Evolutionary conservation across 92 coral and sea anemone genomes (phyloP).

Genomic region (Phenganax stokvisi): DNA sequence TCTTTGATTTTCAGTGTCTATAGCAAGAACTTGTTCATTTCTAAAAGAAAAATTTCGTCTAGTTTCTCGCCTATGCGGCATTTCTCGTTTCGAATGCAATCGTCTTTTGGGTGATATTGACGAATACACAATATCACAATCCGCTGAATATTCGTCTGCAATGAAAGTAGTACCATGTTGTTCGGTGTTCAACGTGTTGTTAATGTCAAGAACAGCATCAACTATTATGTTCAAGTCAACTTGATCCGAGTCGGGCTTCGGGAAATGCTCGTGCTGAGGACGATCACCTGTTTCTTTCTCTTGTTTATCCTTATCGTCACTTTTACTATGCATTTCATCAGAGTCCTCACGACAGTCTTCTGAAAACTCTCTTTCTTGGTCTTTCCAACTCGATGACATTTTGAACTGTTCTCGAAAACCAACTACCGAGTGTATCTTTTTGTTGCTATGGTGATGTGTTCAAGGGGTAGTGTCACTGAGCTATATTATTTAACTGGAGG

Average conservation of each 20-base stretch:
- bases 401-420: neutral
- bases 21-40: constrained; percentile 68
- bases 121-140: constrained; percentile 23
- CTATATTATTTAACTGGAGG: no score
- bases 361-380: neutral
- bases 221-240: constrained; percentile 75
- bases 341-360: neutral
- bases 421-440: no score
- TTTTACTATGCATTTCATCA: neutral
- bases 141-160: constrained; percentile 27
- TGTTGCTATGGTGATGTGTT: no score
- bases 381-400: constrained; percentile 15
- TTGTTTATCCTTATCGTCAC: neutral
- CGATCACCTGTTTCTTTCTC: constrained; percentile 50
- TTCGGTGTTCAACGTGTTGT: constrained; percentile 60
- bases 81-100: constrained; percentile 19
- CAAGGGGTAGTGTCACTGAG: no score
- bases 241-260: constrained; percentile 90
- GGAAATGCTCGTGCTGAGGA: constrained; percentile 72
- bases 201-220: constrained; percentile 95
- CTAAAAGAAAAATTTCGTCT: constrained; percentile 89
- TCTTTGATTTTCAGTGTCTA: constrained; percentile 92
- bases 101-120: constrained; percentile 36
- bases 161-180: neutral
- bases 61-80: constrained; percentile 46